Conservation (phyloP, 2,797 vertebrate species). For the Megaceryle alcyon region DNA sequence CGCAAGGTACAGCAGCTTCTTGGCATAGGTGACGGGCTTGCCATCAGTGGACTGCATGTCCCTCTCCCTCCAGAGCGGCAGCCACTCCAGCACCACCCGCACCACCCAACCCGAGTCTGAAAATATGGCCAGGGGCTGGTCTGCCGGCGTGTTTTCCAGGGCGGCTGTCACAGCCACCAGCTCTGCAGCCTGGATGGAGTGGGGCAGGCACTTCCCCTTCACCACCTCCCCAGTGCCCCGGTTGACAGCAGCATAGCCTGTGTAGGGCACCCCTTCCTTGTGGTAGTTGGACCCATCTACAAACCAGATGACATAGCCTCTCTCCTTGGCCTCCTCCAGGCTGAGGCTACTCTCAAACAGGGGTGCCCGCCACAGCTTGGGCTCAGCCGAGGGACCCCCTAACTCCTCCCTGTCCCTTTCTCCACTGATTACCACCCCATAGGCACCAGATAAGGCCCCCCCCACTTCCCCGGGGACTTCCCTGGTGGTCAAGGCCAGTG, state of each 20-base stretch:
- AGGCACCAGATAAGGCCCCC: neutral
- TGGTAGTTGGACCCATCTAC: slow-evolving; percentile 54
- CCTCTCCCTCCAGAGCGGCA: slow-evolving; percentile 52
- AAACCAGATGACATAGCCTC: slow-evolving; percentile 9
- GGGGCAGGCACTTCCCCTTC: slow-evolving; percentile 57
- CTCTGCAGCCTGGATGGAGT: slow-evolving; percentile 58
- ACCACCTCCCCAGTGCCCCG: slow-evolving; percentile 15
- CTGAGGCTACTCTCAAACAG: slow-evolving; percentile 50
- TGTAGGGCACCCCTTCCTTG: slow-evolving; percentile 13
- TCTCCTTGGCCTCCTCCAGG: slow-evolving; percentile 40
- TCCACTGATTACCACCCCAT: neutral
- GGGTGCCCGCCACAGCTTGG: neutral
- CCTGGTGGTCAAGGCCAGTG: neutral
- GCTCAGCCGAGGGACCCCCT: fast-evolving
- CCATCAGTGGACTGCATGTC: slow-evolving; percentile 44
- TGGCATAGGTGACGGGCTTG: slow-evolving; percentile 56
- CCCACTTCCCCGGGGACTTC: fast-evolving
- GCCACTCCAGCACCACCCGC: slow-evolving; percentile 10
- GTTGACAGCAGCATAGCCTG: slow-evolving; percentile 27
- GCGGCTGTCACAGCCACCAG: slow-evolving; percentile 37
- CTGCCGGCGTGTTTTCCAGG: slow-evolving; percentile 3
- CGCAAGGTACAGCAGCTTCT: slow-evolving; percentile 53
- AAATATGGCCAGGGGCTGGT: slow-evolving; percentile 42
- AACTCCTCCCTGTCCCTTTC: neutral
- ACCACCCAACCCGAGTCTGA: slow-evolving; percentile 49